phyloP scores from a whole-genome alignment of 2,888 invertebrate species.

The Tetragonisca angustula region DNA sequence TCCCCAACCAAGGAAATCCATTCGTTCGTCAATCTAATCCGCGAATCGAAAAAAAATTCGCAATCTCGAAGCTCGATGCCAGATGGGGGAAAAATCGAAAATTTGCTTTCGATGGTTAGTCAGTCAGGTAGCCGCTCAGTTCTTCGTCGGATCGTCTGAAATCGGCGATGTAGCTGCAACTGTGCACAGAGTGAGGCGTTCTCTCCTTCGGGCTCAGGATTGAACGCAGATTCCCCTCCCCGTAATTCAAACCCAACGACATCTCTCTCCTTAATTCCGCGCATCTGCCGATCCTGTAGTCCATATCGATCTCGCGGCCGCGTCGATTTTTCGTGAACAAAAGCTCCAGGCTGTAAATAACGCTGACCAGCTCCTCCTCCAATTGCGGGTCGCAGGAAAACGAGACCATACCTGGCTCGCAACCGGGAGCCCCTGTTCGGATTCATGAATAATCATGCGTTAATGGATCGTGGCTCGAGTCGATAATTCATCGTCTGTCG shows the following conservation, averaged over 20 bases:
- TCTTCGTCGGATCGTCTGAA: conserved; percentile 62
- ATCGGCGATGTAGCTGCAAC: conserved; percentile 63
- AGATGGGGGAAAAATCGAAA: not conserved
- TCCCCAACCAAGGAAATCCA: no score
- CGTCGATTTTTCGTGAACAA: conserved; percentile 55
- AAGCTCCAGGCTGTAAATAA: conserved; percentile 65
- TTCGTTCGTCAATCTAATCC: not conserved
- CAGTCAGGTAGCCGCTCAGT: conserved; percentile 61
- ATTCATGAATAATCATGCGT: conserved; percentile 17
- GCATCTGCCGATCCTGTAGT: conserved; percentile 32
- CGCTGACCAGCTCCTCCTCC: conserved; percentile 68
- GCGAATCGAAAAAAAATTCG: not conserved
- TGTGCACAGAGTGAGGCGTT: conserved; percentile 64
- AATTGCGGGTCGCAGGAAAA: conserved; percentile 70
- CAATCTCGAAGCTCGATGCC: no score
- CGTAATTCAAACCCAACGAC: conserved; percentile 48
- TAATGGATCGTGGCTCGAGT: not conserved
- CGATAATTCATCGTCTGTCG: not conserved
- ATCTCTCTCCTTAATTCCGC: conserved; percentile 40
- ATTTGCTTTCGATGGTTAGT: conserved; percentile 18
- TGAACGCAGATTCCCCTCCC: conserved; percentile 40
- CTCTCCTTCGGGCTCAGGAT: conserved; percentile 55
- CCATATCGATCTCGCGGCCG: conserved; percentile 41
- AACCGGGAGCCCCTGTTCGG: conserved; percentile 67
- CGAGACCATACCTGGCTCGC: conserved; percentile 69